A percentile compares a stretch with the other conserved stretches of the same genome.
Evolutionary conservation across 2,888 invertebrate species (phyloP).

Genomic region (Germaria angustata): DNA sequence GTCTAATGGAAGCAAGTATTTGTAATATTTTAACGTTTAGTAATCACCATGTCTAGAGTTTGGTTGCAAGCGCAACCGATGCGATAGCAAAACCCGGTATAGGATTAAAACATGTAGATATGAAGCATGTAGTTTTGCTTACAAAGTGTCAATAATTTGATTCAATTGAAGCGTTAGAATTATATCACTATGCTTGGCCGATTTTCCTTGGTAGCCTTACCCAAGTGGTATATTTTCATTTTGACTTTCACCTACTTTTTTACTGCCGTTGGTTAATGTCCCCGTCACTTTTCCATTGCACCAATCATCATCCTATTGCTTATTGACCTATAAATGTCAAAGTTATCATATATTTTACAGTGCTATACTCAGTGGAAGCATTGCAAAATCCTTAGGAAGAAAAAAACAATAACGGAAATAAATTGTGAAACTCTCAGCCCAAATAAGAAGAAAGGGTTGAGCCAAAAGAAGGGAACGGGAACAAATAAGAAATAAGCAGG

Average conservation of each 20-base stretch:
- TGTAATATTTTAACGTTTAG: neutral
- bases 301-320: constrained; percentile 21
- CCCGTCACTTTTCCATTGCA: neutral
- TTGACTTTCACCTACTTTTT: constrained; percentile 14
- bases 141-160: constrained; percentile 74
- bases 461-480: neutral
- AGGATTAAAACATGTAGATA: too few species aligned
- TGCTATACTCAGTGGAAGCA: constrained; percentile 20
- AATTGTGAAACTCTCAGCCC: constrained; percentile 3
- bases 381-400: neutral
- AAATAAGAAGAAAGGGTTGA: constrained; percentile 15
- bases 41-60: too few species aligned
- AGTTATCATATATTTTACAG: constrained; percentile 28
- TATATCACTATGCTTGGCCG: constrained; percentile 33
- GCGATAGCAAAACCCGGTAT: neutral
- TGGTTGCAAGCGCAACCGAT: neutral
- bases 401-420: neutral
- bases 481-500: constrained; percentile 57
- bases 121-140: constrained; percentile 56
- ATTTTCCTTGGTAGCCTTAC: constrained; percentile 20
- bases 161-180: constrained; percentile 62
- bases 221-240: constrained; percentile 17
- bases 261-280: neutral
- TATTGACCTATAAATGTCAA: constrained; percentile 41
- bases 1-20: neutral